phyloP scores from a whole-genome alignment of 1,140 invertebrate species.

The Eufriesea mexicana region DNA sequence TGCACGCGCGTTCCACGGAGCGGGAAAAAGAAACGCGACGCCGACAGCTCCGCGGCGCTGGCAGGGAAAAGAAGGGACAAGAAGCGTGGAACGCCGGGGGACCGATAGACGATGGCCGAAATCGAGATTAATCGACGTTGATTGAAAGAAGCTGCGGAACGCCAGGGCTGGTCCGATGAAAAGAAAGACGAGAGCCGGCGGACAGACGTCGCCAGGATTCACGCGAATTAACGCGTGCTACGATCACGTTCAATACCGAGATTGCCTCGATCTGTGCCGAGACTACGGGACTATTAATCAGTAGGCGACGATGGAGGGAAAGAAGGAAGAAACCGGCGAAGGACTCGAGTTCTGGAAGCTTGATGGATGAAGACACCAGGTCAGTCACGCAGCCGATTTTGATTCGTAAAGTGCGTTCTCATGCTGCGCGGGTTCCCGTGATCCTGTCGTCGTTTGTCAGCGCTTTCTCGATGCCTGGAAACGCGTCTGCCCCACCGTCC shows the following conservation, averaged over 20 bases:
- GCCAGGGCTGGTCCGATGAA: conserved; percentile 10
- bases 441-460: conserved; percentile 64
- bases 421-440: conserved; percentile 51
- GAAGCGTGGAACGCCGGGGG: conserved; percentile 23
- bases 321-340: conserved; percentile 1
- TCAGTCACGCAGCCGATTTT: conserved; percentile 40
- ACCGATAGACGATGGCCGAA: conserved; percentile 50
- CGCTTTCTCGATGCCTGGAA: neutral
- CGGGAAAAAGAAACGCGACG: conserved; percentile 30
- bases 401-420: conserved; percentile 65
- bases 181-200: conserved; percentile 15
- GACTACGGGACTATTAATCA: conserved; percentile 62
- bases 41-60: neutral
- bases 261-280: conserved; percentile 39
- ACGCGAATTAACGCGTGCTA: conserved; percentile 59
- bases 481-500: neutral
- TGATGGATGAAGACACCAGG: conserved; percentile 65
- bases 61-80: neutral
- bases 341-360: conserved; percentile 47
- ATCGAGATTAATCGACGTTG: conserved; percentile 74
- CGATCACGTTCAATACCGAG: conserved; percentile 37
- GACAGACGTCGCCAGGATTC: conserved; percentile 37
- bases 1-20: conserved; percentile 21
- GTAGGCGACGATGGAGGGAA: conserved; percentile 3
- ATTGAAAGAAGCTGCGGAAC: conserved; percentile 64